A percentile compares a stretch with the other conserved stretches of the same genome.
These are phyloP conservation scores for Odontesthes bonariensis DNA, from an alignment of 2,113 vertebrate genomes.

Conservation along the genomic window DNA sequence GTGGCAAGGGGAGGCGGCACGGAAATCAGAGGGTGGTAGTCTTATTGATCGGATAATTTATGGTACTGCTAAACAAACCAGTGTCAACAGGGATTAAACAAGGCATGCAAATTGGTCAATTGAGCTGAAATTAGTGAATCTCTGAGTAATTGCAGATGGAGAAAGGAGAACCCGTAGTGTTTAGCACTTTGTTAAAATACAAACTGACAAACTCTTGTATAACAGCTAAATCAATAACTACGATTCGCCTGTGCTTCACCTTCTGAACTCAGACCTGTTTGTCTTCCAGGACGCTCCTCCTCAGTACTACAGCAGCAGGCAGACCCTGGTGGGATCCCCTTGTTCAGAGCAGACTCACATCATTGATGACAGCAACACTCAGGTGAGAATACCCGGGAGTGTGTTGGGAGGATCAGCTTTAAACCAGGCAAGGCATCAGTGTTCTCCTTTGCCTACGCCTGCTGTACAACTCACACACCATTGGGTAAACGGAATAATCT, in stretches of 20 bases:
- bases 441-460: background rate
- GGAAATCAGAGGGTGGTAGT: slow-evolving; percentile 74
- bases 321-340: slow-evolving; percentile 81
- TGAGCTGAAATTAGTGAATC: slow-evolving; percentile 59
- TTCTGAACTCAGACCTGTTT: background rate
- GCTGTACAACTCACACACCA: background rate
- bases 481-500: background rate
- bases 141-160: slow-evolving; percentile 50
- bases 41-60: slow-evolving; percentile 78
- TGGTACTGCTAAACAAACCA: slow-evolving; percentile 59
- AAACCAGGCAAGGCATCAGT: slow-evolving; percentile 2
- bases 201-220: background rate
- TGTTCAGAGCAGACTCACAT: slow-evolving; percentile 65
- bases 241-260: background rate
- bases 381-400: slow-evolving; percentile 64
- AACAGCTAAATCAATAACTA: slow-evolving; percentile 5
- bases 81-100: slow-evolving; percentile 61
- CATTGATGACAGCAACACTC: slow-evolving; percentile 51
- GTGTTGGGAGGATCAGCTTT: background rate
- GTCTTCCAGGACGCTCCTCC: slow-evolving; percentile 76
- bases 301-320: slow-evolving; percentile 86
- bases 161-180: background rate
- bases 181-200: background rate
- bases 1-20: slow-evolving; percentile 46
- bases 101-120: slow-evolving; percentile 72